These are phyloP conservation scores for Hydropsyche betteni DNA, from an alignment of 2,888 invertebrate species.

Conservation along the genomic window DNA sequence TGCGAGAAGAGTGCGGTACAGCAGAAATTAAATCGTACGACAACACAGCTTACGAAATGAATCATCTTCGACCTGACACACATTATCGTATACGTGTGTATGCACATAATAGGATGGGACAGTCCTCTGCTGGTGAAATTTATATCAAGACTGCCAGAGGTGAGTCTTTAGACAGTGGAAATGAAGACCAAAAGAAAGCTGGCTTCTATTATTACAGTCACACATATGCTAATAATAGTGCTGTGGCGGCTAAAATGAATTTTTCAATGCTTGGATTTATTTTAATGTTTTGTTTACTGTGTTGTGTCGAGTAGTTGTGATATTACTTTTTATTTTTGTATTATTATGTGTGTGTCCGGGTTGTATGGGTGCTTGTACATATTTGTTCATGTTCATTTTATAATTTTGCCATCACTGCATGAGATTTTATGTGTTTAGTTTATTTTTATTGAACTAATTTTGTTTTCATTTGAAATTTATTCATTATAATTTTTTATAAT, in stretches of 20 bases:
- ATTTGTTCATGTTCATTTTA: conserved; percentile 52
- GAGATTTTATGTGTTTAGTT: conserved; percentile 23
- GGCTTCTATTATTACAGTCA: conserved; percentile 64
- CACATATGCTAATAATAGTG: conserved; percentile 55
- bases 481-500: conserved; percentile 11
- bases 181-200: conserved; percentile 61
- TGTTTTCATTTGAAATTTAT: conserved; percentile 4
- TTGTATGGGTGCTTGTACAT: conserved; percentile 51
- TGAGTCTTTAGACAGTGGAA: conserved; percentile 67
- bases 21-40: conserved; percentile 71
- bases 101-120: conserved; percentile 88
- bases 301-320: conserved; percentile 48
- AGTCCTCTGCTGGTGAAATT: conserved; percentile 79
- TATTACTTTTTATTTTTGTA: conserved; percentile 40
- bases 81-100: conserved; percentile 84
- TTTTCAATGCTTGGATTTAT: conserved; percentile 46
- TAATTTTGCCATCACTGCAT: conserved; percentile 26
- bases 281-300: conserved; percentile 47
- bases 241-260: conserved; percentile 36
- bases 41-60: conserved; percentile 74
- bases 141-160: conserved; percentile 88
- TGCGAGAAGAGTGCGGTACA: conserved; percentile 67
- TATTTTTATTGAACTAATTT: conserved; percentile 12
- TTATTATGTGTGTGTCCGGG: conserved; percentile 42
- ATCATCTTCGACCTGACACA: conserved; percentile 77